A percentile compares a stretch with the other conserved stretches of the same genome.
phyloP scores from a whole-genome alignment of 2,888 invertebrate genomes.

The Dolichopus griseipennis region DNA sequence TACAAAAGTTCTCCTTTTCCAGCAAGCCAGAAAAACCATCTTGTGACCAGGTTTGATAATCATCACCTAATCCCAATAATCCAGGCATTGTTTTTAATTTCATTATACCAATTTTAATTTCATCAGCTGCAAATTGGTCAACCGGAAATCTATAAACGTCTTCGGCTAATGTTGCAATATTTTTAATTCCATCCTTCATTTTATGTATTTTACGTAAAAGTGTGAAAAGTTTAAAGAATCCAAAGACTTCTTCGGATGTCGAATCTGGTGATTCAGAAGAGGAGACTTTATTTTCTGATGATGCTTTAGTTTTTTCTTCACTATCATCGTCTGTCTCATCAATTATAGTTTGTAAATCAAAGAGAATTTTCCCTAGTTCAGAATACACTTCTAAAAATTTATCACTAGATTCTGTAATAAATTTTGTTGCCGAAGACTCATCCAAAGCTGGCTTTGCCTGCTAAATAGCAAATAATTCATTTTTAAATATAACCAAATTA shows the following conservation, averaged over 20 bases:
- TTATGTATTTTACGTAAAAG: neutral
- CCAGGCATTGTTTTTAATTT: neutral
- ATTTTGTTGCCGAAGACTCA: neutral
- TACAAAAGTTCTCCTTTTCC: constrained; percentile 23
- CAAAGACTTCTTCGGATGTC: too few species aligned
- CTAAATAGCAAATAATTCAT: too few species aligned
- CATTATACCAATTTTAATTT: neutral
- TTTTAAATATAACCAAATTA: too few species aligned
- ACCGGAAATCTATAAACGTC: constrained; percentile 47
- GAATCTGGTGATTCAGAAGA: too few species aligned
- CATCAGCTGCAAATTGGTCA: constrained; percentile 8
- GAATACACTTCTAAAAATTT: neutral
- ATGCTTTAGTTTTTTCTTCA: neutral
- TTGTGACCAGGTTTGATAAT: neutral
- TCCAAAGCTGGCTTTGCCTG: too few species aligned
- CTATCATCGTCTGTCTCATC: neutral
- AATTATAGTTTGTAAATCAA: neutral
- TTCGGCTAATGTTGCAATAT: constrained; percentile 36
- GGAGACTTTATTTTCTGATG: too few species aligned
- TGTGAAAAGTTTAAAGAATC: neutral
- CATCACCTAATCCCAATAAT: neutral
- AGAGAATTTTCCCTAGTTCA: neutral
- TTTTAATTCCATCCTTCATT: neutral
- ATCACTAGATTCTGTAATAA: neutral
- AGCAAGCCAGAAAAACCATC: neutral